Evolutionary conservation across 35 echinoderm and acorn worm species (phyloP).

Genomic region (Hemicentrotus pulcherrimus): DNA sequence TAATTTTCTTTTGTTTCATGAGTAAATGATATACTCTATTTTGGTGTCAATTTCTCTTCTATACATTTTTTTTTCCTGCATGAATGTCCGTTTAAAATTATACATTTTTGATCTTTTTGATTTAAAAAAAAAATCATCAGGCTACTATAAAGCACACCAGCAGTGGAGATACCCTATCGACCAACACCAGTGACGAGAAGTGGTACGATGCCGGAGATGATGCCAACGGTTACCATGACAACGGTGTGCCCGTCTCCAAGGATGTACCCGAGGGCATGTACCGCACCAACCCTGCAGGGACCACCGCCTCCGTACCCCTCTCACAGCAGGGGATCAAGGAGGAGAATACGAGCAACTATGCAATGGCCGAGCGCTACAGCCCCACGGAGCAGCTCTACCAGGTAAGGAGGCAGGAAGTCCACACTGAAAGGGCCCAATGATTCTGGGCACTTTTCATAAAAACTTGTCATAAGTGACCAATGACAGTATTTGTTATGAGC

Average conservation of each 20-base stretch:
- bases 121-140: background rate
- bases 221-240: constrained; percentile 82
- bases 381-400: constrained; percentile 80
- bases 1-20: too few relatives aligned
- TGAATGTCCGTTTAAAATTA: background rate
- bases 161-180: constrained; percentile 71
- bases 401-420: background rate
- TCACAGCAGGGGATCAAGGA: constrained; percentile 10
- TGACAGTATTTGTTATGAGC: too few relatives aligned
- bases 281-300: constrained; percentile 15
- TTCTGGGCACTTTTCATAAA: too few relatives aligned
- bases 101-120: background rate
- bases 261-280: constrained; percentile 57
- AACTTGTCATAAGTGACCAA: too few relatives aligned
- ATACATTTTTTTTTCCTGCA: too few relatives aligned
- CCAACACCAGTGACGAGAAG: constrained; percentile 83
- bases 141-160: constrained; percentile 67
- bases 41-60: too few relatives aligned
- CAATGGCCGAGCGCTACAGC: constrained; percentile 82
- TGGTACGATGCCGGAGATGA: constrained; percentile 95
- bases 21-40: too few relatives aligned
- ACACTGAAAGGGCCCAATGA: background rate
- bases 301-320: constrained; percentile 39
- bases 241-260: constrained; percentile 61
- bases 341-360: constrained; percentile 59